phyloP scores from a whole-genome alignment of 2,797 vertebrate species.

The Eulemur rubriventer region DNA sequence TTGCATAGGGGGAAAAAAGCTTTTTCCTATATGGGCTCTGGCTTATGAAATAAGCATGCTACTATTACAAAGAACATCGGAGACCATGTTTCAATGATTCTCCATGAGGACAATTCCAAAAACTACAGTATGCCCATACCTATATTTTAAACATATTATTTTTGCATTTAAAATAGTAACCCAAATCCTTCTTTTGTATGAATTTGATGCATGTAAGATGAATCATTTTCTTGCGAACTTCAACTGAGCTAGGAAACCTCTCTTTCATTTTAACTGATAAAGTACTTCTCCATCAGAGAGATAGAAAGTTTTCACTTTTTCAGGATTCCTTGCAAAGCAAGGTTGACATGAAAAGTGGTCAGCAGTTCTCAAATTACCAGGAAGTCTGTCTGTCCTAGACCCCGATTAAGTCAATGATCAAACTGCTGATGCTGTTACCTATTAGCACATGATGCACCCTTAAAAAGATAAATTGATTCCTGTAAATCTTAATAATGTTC shows the following conservation, averaged over 20 bases:
- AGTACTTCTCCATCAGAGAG: not conserved
- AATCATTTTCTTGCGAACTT: not conserved
- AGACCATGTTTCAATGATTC: not conserved
- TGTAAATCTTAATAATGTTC: not conserved
- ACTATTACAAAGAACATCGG: slow-evolving; percentile 11
- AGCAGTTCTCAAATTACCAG: slow-evolving; percentile 14
- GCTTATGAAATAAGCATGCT: slow-evolving; percentile 62
- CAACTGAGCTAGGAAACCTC: slow-evolving; percentile 29
- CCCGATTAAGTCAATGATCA: slow-evolving; percentile 27
- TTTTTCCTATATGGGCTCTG: slow-evolving; percentile 7
- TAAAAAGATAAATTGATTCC: slow-evolving; percentile 6
- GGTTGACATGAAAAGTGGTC: slow-evolving; percentile 43
- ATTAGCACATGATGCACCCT: not conserved
- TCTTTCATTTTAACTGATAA: slow-evolving; percentile 15
- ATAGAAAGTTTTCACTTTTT: slow-evolving; percentile 47
- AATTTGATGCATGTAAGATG: not conserved
- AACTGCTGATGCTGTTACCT: not conserved
- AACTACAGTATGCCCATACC: not conserved
- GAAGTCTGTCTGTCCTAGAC: slow-evolving; percentile 49
- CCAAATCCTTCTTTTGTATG: not conserved
- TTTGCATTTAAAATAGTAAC: slow-evolving; percentile 7
- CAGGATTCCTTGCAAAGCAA: slow-evolving; percentile 63
- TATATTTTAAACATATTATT: slow-evolving; percentile 20
- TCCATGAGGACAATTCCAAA: not conserved
- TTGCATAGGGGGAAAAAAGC: slow-evolving; percentile 24